Percentiles rank a stretch among this genome's conserved stretches.
Conservation (phyloP, 2,888 invertebrate genomes). For the Chouioia cunea region DNA sequence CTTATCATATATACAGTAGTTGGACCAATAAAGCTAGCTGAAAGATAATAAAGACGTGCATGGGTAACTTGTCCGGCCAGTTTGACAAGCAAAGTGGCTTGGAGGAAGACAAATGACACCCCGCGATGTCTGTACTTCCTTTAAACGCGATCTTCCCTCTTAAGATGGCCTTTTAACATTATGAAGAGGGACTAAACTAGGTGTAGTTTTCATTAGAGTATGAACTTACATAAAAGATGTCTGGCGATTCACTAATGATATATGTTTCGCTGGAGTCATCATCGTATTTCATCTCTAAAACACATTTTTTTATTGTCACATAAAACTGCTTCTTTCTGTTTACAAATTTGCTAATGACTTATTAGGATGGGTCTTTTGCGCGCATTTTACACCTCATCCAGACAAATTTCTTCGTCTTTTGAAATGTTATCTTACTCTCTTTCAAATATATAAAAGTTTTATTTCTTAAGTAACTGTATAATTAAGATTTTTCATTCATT, state of each 20-base stretch:
- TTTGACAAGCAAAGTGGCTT: constrained; percentile 59
- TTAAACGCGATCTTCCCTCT: constrained; percentile 41
- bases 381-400: constrained; percentile 16
- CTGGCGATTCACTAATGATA: constrained; percentile 20
- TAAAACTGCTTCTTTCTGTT: background rate
- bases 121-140: constrained; percentile 19
- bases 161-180: constrained; percentile 54
- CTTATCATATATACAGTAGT: constrained; percentile 29
- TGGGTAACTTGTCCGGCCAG: constrained; percentile 53
- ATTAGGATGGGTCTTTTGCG: background rate
- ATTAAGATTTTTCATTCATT: no score
- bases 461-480: no score
- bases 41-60: constrained; percentile 40
- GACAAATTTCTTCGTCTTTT: no score
- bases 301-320: background rate
- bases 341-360: constrained; percentile 3
- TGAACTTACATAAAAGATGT: constrained; percentile 44
- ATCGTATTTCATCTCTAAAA: background rate
- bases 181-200: constrained; percentile 50
- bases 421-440: no score
- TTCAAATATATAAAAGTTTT: no score
- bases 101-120: constrained; percentile 58
- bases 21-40: constrained; percentile 51
- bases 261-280: background rate
- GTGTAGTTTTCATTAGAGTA: constrained; percentile 53